phyloP scores from a whole-genome alignment of 2,888 invertebrate species.

The Stenchaetothrips biformis region DNA sequence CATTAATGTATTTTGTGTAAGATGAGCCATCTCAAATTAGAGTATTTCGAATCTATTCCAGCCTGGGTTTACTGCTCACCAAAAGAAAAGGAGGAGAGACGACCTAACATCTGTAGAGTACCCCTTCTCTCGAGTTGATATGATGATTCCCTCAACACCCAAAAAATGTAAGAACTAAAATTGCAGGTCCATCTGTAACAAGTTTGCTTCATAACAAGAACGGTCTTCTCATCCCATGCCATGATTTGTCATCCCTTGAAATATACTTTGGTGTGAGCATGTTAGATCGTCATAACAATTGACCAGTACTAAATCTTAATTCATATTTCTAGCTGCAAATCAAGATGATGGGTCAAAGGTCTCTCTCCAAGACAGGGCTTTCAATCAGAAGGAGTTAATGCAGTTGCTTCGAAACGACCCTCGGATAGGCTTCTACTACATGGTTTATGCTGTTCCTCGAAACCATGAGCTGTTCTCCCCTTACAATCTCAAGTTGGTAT shows the following conservation, averaged over 20 bases:
- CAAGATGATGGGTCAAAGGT: not conserved
- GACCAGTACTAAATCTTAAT: not conserved
- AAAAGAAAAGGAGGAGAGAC: slow-evolving; percentile 28
- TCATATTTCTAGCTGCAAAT: not conserved
- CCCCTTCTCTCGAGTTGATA: not conserved
- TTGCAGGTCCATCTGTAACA: no score
- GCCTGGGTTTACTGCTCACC: slow-evolving; percentile 34
- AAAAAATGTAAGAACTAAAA: not conserved
- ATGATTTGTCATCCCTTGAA: no score
- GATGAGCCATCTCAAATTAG: not conserved
- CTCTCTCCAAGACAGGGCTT: not conserved
- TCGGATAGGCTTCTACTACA: slow-evolving; percentile 61
- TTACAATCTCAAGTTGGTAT: slow-evolving; percentile 63
- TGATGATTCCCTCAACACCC: not conserved
- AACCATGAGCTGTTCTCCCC: slow-evolving; percentile 69
- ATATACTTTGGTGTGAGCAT: no score
- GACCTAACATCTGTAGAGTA: not conserved
- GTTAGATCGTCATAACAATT: no score
- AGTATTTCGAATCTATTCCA: slow-evolving; percentile 30
- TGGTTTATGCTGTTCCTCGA: slow-evolving; percentile 67
- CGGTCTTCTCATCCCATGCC: no score
- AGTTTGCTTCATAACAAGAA: no score
- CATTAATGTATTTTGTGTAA: not conserved
- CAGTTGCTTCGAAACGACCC: slow-evolving; percentile 53
- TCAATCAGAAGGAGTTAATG: slow-evolving; percentile 49